These are phyloP conservation scores for Cyclina sinensis DNA, from an alignment of 1,140 invertebrate species.

Conservation along the genomic window DNA sequence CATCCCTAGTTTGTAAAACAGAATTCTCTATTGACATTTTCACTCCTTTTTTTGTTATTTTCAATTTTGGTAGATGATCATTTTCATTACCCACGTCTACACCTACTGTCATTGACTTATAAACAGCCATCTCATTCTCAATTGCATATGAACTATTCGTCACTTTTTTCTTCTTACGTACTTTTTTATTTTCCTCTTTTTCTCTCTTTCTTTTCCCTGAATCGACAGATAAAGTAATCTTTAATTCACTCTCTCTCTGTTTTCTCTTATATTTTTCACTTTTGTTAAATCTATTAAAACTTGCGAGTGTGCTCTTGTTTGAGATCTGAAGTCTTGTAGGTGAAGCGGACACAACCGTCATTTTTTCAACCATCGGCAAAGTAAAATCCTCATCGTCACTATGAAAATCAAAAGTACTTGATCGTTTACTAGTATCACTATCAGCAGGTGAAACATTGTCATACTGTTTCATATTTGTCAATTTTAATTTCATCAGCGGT, in stretches of 20 bases:
- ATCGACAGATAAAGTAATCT: constrained; percentile 66
- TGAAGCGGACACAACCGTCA: constrained; percentile 76
- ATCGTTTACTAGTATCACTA: constrained; percentile 65
- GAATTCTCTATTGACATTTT: constrained; percentile 65
- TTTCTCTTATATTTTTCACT: constrained; percentile 80
- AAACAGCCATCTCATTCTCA: constrained; percentile 71
- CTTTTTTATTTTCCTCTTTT: constrained; percentile 81
- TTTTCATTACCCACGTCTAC: constrained; percentile 65
- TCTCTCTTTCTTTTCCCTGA: constrained; percentile 80
- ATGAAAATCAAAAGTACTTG: constrained; percentile 80
- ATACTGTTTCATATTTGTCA: constrained; percentile 50
- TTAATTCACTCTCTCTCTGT: constrained; percentile 74
- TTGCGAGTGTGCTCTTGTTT: constrained; percentile 75
- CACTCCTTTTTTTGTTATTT: constrained; percentile 74
- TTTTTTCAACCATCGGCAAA: constrained; percentile 65
- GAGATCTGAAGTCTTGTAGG: constrained; percentile 80
- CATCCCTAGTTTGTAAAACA: constrained; percentile 34
- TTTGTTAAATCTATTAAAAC: constrained; percentile 75
- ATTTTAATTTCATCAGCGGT: constrained; percentile 62
- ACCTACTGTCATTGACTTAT: constrained; percentile 75
- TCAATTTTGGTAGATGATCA: constrained; percentile 75
- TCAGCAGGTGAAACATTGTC: constrained; percentile 57
- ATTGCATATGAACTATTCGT: constrained; percentile 68
- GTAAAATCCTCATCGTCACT: constrained; percentile 81
- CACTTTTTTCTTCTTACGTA: constrained; percentile 79